A percentile compares a stretch with the other conserved stretches of the same genome.
Conservation (phyloP, 2,797 vertebrate species). For the Clarias fuscus region DNA sequence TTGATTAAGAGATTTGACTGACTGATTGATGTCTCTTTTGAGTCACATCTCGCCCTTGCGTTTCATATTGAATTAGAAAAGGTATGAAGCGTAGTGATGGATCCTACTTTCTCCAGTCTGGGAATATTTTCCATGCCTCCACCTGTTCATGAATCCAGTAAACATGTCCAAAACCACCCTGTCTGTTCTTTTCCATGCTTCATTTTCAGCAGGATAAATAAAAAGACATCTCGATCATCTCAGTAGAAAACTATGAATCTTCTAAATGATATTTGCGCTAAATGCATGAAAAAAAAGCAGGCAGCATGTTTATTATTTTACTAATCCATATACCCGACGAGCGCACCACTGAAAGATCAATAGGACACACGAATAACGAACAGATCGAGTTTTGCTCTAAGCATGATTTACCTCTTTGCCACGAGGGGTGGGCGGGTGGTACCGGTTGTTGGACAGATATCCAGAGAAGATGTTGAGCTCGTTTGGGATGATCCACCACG, state of each 20-base stretch:
- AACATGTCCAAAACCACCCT: background rate
- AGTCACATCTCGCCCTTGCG: too few relatives aligned
- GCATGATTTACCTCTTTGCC: constrained; percentile 87
- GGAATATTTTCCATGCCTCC: background rate
- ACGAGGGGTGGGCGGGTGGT: constrained; percentile 89
- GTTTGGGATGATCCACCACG: constrained; percentile 94
- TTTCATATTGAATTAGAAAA: too few relatives aligned
- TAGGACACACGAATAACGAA: too few relatives aligned
- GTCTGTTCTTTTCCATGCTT: background rate
- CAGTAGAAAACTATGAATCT: background rate
- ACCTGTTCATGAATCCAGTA: background rate
- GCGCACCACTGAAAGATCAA: background rate
- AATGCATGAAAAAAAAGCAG: background rate
- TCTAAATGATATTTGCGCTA: background rate
- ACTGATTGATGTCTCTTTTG: too few relatives aligned
- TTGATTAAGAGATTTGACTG: too few relatives aligned
- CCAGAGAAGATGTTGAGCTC: constrained; percentile 95
- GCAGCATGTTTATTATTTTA: background rate
- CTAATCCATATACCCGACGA: background rate
- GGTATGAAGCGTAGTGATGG: background rate
- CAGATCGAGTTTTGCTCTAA: background rate
- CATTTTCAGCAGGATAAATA: background rate
- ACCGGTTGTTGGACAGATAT: constrained; percentile 94
- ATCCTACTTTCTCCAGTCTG: background rate
- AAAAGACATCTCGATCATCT: background rate